Percentiles rank a stretch among this genome's conserved stretches.
These are phyloP conservation scores for Phoeniculus purpureus DNA, from an alignment of 2,797 vertebrate genomes.

Conservation along the genomic window DNA sequence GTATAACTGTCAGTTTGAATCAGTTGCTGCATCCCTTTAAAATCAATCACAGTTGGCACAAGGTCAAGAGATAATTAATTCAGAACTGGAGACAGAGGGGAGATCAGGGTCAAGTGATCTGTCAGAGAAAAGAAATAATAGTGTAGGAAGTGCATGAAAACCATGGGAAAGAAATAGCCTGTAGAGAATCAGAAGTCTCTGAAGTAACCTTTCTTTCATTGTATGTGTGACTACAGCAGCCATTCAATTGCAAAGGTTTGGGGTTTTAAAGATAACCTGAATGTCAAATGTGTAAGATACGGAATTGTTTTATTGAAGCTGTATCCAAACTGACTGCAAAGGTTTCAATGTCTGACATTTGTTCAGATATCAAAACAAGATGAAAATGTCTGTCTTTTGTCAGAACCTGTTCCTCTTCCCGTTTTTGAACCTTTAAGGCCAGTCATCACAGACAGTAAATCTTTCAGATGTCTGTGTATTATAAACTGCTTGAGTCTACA, in stretches of 20 bases:
- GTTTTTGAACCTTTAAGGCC: background rate
- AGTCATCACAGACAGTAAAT: background rate
- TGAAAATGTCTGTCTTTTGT: background rate
- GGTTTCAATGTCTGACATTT: conserved; percentile 6
- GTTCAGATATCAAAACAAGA: background rate
- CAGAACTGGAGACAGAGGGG: background rate
- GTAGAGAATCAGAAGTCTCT: background rate
- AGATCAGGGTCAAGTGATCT: background rate
- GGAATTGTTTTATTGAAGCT: background rate
- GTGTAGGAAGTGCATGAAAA: background rate
- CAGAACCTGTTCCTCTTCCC: background rate
- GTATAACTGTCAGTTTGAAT: background rate
- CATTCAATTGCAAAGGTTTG: background rate
- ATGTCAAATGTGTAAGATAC: background rate
- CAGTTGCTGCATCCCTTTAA: background rate
- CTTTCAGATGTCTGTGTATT: background rate
- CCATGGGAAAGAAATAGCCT: rapidly evolving
- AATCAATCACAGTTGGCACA: background rate
- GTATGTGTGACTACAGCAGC: background rate
- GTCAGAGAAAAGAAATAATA: background rate
- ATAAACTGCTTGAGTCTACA: background rate
- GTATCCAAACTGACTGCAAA: background rate
- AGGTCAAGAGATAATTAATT: background rate
- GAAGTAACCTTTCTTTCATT: background rate
- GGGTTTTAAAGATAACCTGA: conserved; percentile 13